Base-by-base conservation (phyloP, 2,797 vertebrate species). In the Pelobates cultripes region DNA sequence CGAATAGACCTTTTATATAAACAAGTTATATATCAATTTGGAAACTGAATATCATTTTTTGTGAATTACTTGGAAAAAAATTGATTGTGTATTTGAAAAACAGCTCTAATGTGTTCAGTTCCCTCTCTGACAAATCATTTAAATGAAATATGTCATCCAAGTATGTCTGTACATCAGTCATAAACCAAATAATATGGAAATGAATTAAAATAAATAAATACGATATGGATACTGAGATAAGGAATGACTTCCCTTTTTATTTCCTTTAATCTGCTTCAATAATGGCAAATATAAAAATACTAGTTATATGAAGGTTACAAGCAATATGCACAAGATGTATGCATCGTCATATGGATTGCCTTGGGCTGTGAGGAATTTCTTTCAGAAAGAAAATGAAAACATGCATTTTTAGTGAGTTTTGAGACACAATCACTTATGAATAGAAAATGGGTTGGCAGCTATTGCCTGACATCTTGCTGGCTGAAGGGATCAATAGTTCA, bases 121-220 rank as follows among this genome's bases (percentile, higher is more conserved):
- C 57, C 42, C n/a, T 81, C 13, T 70, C 45, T 42, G 42, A 60
- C 28, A 69, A 8, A 51, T 40, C 42, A 75, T 60, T 79, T 74
- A 61, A 9, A 70, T 81, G 45, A 28, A 57, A 47, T 69, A 61
- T 70, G 57, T 75, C 57, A 63, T 10, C 8, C 71, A 60, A 60
- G 28, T 40, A 60, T 57, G 53, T 47, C 14, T 15, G 42, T 60
- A 13, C 63, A 75, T 12, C 72, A 61, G 42, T 60, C 43, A 28
- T 45, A 45, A 75, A 44, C 8, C 15, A 64, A 3, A 28, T 1
- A 63, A n/a, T 75, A 44, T 63, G 8, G 73, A 12, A 57, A 57
- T 57, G 55, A 57, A 57, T 14, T 12, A 14, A 14, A 57, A 15
- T 12, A 14, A 12, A 57, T 12, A 15, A 4, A 57, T 28, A 28